Evolutionary conservation across 2,797 vertebrate genomes (phyloP), one percentile per base, ranked within the genome.

Genomic region (Coilia nasus): DNA sequence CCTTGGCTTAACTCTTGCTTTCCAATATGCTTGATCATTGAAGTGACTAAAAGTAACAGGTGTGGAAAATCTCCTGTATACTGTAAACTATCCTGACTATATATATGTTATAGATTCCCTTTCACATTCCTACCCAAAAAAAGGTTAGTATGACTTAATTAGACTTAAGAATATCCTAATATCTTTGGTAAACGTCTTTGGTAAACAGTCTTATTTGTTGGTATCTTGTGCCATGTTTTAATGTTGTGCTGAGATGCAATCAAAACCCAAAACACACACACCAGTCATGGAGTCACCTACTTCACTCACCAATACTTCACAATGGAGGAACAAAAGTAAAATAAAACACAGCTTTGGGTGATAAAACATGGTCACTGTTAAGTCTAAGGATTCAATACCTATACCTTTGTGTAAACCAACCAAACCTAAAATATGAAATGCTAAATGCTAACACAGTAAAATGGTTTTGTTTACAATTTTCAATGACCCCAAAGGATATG

Each of bases 261-360:
- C 15, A 21, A 21, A 78, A 44, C 71, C 44, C 71, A 78, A 44
- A 44, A 9, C 50, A 78, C 71, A 78, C 67, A 75, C 35, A 78
- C 35, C 62, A 82, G 23, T 60, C 21, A n/a, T 1, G 11, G 31
- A 10, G 71, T 41, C 19, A 12, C 71, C 71, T 78, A 44, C 71
- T 78, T 78, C 71, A 59, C 57, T 19, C 6, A 17, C 17, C 71
- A 17, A 78, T 44, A 78, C 14, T 1, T 44, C 71, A 78, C 71
- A 35, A 78, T 78, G 50, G 44, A 50, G 7, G 23, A 46, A 71
- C 11, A 67, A 67, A 62, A 41, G 85, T 28, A 47, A 71, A 86
- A 75, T 75, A 82, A 82, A 57, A 23, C 35, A 78, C 64, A 50
- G 35, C 14, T 78, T 57, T 50, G 54, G 64, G 56, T 50, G 64